Evolutionary conservation across 2,888 invertebrate species (phyloP).

Genomic region (Microplitis manilae): DNA sequence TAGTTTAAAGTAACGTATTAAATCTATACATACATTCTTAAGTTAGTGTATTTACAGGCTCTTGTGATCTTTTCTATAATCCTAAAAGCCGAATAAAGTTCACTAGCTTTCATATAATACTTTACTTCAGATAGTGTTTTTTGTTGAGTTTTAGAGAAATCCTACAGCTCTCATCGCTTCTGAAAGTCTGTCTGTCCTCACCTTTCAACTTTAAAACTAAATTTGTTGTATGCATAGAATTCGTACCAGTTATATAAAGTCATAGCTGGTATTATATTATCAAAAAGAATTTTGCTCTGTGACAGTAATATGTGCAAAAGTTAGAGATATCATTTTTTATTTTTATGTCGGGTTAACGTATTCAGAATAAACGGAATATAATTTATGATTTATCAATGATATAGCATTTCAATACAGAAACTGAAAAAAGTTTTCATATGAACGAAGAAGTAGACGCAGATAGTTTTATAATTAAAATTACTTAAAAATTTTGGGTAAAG

Average conservation of each 20-base stretch:
- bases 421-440: too few relatives aligned
- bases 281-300: not conserved
- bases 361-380: not conserved
- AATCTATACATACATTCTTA: not conserved
- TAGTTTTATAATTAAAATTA: too few relatives aligned
- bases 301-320: not conserved
- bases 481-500: too few relatives aligned
- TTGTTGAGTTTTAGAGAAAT: constrained; percentile 1
- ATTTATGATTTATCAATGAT: too few relatives aligned
- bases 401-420: too few relatives aligned
- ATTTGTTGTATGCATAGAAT: not conserved
- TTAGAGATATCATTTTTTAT: not conserved
- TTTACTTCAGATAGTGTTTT: not conserved
- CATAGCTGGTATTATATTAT: not conserved
- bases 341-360: not conserved
- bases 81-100: not conserved
- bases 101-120: not conserved
- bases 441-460: too few relatives aligned
- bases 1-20: not conserved
- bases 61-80: not conserved
- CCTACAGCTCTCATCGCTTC: not conserved
- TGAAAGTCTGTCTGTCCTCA: not conserved
- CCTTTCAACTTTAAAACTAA: not conserved
- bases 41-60: not conserved
- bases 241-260: not conserved